Conservation (phyloP, 2,797 vertebrate genomes). For the Rhinella marina region DNA sequence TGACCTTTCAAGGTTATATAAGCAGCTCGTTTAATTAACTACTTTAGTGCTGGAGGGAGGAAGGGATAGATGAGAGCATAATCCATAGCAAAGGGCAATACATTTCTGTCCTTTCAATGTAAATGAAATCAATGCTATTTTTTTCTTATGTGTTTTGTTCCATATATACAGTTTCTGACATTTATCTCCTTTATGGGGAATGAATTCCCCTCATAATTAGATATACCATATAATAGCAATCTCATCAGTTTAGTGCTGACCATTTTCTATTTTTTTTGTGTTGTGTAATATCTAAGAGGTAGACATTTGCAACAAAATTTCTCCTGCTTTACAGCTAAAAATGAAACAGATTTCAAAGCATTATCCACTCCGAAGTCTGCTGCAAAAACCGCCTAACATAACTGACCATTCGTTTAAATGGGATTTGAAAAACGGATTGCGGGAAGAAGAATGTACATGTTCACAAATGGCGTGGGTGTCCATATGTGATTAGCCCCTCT, state of each 20-base stretch:
- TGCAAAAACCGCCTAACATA: too few species aligned
- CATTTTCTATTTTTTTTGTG: neutral
- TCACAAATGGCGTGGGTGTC: too few species aligned
- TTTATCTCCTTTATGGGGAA: neutral
- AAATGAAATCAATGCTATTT: constrained; percentile 32
- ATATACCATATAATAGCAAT: neutral
- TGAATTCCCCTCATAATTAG: neutral
- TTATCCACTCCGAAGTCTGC: too few species aligned
- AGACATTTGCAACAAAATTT: neutral
- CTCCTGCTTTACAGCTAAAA: neutral
- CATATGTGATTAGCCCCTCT: too few species aligned
- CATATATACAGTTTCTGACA: neutral
- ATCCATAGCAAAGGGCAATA: constrained; percentile 41
- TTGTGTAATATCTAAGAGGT: neutral
- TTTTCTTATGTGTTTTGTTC: constrained; percentile 32
- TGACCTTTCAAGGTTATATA: constrained; percentile 61
- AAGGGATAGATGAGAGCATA: constrained; percentile 39
- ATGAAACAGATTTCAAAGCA: neutral
- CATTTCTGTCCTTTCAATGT: constrained; percentile 34
- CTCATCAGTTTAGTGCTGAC: neutral
- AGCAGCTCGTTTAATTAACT: constrained; percentile 61
- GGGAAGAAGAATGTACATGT: too few species aligned
- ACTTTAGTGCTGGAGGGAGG: constrained; percentile 57
- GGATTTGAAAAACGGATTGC: too few species aligned
- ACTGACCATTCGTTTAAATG: too few species aligned